phyloP scores from a whole-genome alignment of 2,888 invertebrate genomes.

The Lasioglossum figueresi region DNA sequence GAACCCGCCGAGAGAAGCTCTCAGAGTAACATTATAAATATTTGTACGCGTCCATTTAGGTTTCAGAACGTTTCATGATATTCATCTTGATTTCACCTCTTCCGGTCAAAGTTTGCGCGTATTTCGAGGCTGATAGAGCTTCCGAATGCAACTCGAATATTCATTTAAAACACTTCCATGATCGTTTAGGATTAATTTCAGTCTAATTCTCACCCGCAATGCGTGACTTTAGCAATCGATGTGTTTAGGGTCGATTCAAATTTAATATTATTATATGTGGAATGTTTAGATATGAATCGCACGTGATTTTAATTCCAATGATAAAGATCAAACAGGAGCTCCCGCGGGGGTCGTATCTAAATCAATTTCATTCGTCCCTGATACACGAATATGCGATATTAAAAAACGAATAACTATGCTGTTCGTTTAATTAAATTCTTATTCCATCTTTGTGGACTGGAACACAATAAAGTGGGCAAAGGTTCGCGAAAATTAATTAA shows the following conservation, averaged over 20 bases:
- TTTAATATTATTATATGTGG: no score
- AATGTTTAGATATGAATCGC: no score
- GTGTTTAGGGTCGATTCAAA: neutral
- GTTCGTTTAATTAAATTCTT: neutral
- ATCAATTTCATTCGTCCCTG: neutral
- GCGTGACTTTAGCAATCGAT: no score
- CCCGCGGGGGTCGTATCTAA: neutral
- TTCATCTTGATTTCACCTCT: neutral
- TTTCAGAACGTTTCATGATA: neutral
- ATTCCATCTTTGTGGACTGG: neutral
- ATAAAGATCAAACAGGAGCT: neutral
- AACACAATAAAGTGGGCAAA: neutral
- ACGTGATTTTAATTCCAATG: neutral
- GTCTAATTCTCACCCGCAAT: no score
- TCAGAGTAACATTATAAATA: neutral
- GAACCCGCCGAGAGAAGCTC: neutral
- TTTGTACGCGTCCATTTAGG: neutral
- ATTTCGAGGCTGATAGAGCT: no score
- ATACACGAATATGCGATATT: neutral
- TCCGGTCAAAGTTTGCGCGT: neutral
- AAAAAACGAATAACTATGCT: neutral
- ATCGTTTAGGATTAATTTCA: neutral
- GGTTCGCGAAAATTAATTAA: neutral
- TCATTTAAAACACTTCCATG: neutral
- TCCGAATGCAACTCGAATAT: neutral